Evolutionary conservation across 2,113 vertebrate genomes (phyloP).

Genomic region (Laticauda colubrina): DNA sequence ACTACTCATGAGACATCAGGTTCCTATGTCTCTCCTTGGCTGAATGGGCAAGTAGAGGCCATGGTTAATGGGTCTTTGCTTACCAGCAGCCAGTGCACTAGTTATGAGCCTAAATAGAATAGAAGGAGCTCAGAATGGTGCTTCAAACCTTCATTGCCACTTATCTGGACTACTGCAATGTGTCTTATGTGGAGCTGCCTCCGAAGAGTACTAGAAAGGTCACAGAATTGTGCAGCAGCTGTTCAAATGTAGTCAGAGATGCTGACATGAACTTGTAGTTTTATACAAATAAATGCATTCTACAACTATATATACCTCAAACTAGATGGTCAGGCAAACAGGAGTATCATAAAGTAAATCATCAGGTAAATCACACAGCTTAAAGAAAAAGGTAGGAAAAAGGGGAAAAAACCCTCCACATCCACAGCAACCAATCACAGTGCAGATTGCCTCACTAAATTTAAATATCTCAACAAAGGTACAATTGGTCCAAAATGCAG

Average conservation of each 20-base stretch:
- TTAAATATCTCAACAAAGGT: too few relatives aligned
- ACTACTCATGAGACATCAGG: neutral
- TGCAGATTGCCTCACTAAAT: too few relatives aligned
- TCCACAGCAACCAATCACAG: too few relatives aligned
- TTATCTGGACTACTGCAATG: neutral
- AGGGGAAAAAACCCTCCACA: too few relatives aligned
- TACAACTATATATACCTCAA: too few relatives aligned
- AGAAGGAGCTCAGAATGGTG: neutral
- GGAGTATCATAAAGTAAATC: too few relatives aligned
- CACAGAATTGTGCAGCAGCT: neutral
- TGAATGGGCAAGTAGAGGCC: neutral
- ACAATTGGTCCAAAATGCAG: neutral
- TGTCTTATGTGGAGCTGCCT: neutral
- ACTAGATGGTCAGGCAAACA: too few relatives aligned
- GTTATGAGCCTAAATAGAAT: neutral
- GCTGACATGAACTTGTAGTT: neutral
- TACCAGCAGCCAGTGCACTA: neutral
- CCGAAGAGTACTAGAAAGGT: neutral
- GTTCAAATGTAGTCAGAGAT: neutral
- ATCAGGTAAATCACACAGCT: too few relatives aligned
- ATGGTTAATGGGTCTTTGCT: neutral
- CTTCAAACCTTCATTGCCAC: neutral
- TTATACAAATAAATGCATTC: too few relatives aligned
- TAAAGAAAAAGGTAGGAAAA: too few relatives aligned
- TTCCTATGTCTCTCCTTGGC: neutral